Evolutionary conservation across 2,113 vertebrate species (phyloP).

Genomic region (Onychorhynchus coronatus): DNA sequence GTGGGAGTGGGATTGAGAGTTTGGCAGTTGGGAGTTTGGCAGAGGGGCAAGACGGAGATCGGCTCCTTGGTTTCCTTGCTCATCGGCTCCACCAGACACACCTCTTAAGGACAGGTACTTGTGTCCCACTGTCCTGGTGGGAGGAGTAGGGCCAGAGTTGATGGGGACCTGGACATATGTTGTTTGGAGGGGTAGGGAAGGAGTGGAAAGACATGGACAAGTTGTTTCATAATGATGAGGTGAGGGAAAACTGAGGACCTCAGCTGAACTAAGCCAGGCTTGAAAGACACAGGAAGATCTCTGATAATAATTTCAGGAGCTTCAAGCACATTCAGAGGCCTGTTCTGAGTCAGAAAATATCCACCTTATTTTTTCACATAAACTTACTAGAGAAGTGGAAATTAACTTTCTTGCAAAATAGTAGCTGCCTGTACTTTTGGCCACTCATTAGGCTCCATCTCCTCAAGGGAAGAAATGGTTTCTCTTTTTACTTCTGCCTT

Average conservation of each 20-base stretch:
- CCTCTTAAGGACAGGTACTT: conserved; percentile 35
- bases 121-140: conserved; percentile 41
- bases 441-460: neutral
- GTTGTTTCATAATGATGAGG: conserved; percentile 35
- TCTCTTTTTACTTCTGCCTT: neutral
- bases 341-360: neutral
- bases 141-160: conserved; percentile 32
- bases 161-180: neutral
- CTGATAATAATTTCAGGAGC: neutral
- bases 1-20: conserved; percentile 43
- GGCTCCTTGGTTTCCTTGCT: conserved; percentile 26
- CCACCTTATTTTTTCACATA: neutral
- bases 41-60: neutral
- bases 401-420: conserved; percentile 5
- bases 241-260: conserved; percentile 3
- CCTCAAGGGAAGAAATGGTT: neutral
- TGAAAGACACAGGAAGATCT: neutral
- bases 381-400: neutral
- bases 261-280: neutral
- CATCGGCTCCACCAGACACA: neutral
- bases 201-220: neutral
- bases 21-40: conserved; percentile 28
- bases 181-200: neutral
- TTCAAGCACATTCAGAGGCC: neutral
- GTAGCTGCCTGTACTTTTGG: neutral